Evolutionary conservation across 37 sponge, comb jelly and placozoan genomes (phyloP).

Genomic region (Hexactinellida sp.): DNA sequence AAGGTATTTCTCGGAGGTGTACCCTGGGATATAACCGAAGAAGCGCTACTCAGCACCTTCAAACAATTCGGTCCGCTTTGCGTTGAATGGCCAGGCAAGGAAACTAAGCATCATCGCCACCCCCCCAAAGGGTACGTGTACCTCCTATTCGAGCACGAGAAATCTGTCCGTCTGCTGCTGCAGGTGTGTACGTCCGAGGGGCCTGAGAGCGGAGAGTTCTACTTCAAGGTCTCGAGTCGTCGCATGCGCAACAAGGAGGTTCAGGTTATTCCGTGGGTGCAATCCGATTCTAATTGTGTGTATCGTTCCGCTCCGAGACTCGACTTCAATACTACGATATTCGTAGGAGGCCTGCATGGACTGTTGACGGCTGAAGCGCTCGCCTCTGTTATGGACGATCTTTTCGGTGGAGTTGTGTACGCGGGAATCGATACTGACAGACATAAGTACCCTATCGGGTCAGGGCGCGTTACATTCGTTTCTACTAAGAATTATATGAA

Average conservation of each 20-base stretch:
- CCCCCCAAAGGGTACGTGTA: constrained; percentile 97
- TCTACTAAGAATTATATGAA: constrained; percentile 79
- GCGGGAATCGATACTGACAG: constrained; percentile 95
- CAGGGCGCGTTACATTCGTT: constrained; percentile 92
- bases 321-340: constrained; percentile 81
- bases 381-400: constrained; percentile 86
- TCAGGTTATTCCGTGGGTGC: constrained; percentile 94
- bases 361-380: constrained; percentile 88
- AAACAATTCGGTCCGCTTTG: constrained; percentile 56
- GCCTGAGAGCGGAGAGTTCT: constrained; percentile 69
- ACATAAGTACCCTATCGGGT: constrained; percentile 96
- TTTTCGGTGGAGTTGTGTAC: constrained; percentile 98
- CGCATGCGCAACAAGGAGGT: constrained; percentile 89
- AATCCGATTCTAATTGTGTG: constrained; percentile 89
- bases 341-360: constrained; percentile 97
- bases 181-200: constrained; percentile 59
- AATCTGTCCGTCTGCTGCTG: constrained; percentile 64
- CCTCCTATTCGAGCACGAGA: constrained; percentile 79
- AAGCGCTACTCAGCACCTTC: constrained; percentile 57
- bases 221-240: constrained; percentile 73
- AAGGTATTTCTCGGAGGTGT: constrained; percentile 97
- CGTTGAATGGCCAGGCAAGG: constrained; percentile 98
- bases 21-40: constrained; percentile 98
- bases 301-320: constrained; percentile 70
- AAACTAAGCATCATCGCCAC: constrained; percentile 72